Evolutionary conservation across 2,113 vertebrate genomes (phyloP), one percentile per base, ranked within the genome.

Genomic region (Galbula dea): DNA sequence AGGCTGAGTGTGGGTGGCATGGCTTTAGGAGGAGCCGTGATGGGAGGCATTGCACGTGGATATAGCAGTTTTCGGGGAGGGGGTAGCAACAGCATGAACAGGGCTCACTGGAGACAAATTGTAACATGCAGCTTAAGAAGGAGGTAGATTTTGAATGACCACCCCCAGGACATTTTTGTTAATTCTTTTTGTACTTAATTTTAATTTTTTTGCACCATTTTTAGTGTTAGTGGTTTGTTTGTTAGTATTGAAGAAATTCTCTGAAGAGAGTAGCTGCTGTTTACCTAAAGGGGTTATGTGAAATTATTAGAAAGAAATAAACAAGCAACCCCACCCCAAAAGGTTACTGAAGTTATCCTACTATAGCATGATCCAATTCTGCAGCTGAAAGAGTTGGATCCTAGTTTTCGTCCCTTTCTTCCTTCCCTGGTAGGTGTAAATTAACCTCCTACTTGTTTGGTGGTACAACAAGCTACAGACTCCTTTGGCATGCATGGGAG

Each of bases 1-100:
- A 77, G 88, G 75, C 90, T 91, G 85, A 74, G 37, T 67, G 90
- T 96, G 90, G 88, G 93, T 95, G 84, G 59, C 82, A 71, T 58
- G 78, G 82, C 89, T 96, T 67, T 74, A 79, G 89, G 82, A 88
- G 82, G 45, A 95, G 54, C 85, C 2, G 2, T 80, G 84, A 67
- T 62, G 78, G 51, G 72, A 94, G 93, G 68, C 68, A 23, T 73
- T 0, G 2, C 90, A 77, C 92, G 55, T 80, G 88, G 92, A 88
- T 90, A 63, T 73, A 71, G 85, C 87, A 77, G 75, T 34, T 86
- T 80, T 54, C 43, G 80, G 82, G 85, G 90, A 88, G 92, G 82
- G 63, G 90, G 59, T 85, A 96, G 75, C 82, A 93, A 4, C 75
- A 89, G 67, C 1, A 2, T 71, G 87, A 96, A 80, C 59, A 83